Conservation (phyloP, 2,888 invertebrate species). For the Leptinotarsa rubiginosa region DNA sequence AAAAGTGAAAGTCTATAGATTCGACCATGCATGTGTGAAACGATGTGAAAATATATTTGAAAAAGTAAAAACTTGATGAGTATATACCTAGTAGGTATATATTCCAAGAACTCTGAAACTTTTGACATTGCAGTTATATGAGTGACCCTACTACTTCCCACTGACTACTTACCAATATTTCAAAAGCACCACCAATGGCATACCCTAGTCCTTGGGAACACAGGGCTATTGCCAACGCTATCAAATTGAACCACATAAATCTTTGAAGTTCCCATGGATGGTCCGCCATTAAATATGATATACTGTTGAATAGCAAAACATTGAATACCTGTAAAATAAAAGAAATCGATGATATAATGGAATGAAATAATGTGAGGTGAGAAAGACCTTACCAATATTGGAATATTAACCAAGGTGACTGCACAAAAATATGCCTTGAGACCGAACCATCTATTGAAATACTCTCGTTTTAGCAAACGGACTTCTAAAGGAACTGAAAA, state of each 20-base stretch:
- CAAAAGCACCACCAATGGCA: slow-evolving; percentile 74
- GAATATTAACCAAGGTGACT: slow-evolving; percentile 69
- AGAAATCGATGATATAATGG: not conserved
- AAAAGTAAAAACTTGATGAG: no score
- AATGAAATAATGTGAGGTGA: not conserved
- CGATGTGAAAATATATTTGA: no score
- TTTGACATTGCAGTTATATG: no score
- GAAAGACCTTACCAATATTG: slow-evolving; percentile 68
- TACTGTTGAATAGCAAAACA: slow-evolving; percentile 64
- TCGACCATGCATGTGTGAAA: no score
- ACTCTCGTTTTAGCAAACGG: slow-evolving; percentile 71
- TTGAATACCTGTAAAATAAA: not conserved
- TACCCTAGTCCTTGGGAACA: slow-evolving; percentile 82
- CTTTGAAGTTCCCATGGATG: slow-evolving; percentile 76
- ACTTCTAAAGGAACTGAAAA: slow-evolving; percentile 73
- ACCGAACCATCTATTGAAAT: slow-evolving; percentile 77
- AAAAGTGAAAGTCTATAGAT: no score
- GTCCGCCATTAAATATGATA: slow-evolving; percentile 72
- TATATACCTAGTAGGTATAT: no score
- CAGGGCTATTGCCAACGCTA: slow-evolving; percentile 72
- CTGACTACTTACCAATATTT: slow-evolving; percentile 68
- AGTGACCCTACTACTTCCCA: no score
- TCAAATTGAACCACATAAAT: slow-evolving; percentile 71
- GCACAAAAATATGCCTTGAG: slow-evolving; percentile 74
- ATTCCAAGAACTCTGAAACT: no score